phyloP scores from a whole-genome alignment of 2,888 invertebrate species.

The Geotrupes spiniger region DNA sequence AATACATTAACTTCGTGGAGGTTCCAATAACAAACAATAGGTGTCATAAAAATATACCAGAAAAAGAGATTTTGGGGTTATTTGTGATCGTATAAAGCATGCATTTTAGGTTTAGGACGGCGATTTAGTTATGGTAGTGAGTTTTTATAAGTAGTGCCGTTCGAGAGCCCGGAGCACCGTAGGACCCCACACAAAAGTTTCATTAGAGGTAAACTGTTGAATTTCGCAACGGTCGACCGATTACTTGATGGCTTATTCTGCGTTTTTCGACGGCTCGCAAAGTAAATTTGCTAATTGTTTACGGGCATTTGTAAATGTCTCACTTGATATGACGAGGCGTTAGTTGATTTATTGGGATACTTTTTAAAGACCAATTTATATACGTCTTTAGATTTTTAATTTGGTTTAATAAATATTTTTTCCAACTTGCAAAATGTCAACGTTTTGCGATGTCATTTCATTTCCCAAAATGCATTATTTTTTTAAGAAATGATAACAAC shows the following conservation, averaged over 20 bases:
- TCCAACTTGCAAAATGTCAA: no score
- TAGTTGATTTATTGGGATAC: no score
- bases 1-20: slow-evolving; percentile 21
- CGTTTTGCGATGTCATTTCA: no score
- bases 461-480: no score
- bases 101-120: slow-evolving; percentile 36
- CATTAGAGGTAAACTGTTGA: slow-evolving; percentile 45
- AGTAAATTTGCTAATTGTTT: no score
- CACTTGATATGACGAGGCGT: no score
- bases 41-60: slow-evolving; percentile 32
- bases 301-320: no score
- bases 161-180: slow-evolving; percentile 9
- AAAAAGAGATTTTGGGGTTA: slow-evolving; percentile 32
- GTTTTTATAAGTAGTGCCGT: slow-evolving; percentile 32
- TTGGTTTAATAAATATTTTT: no score
- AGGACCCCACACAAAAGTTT: slow-evolving; percentile 34
- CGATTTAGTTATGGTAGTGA: slow-evolving; percentile 33
- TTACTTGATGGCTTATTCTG: slow-evolving; percentile 2
- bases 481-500: no score
- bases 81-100: slow-evolving; percentile 27
- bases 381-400: no score
- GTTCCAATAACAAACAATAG: slow-evolving; percentile 31
- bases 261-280: no score
- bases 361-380: no score
- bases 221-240: slow-evolving; percentile 45